A percentile compares a stretch with the other conserved stretches of the same genome.
These are phyloP conservation scores for Thereva unica DNA, from an alignment of 2,888 invertebrate species.

Conservation along the genomic window DNA sequence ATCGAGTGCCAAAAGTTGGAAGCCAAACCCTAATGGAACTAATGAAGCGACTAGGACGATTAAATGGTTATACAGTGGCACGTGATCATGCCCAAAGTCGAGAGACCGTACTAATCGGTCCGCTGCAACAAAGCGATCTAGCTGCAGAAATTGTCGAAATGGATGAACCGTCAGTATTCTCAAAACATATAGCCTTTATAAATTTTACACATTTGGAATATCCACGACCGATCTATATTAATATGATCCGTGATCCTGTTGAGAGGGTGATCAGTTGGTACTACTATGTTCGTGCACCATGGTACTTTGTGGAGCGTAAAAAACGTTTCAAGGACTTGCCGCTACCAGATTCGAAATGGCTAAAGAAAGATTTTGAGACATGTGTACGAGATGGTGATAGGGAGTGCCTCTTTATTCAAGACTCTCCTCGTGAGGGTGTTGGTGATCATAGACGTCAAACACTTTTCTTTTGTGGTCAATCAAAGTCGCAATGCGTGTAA, in stretches of 20 bases:
- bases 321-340: slow-evolving; percentile 55
- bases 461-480: slow-evolving; percentile 85
- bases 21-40: slow-evolving; percentile 88
- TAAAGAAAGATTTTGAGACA: slow-evolving; percentile 77
- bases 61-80: slow-evolving; percentile 72
- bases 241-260: slow-evolving; percentile 82
- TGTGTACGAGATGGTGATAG: slow-evolving; percentile 78
- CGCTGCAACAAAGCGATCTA: slow-evolving; percentile 73
- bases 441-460: slow-evolving; percentile 81
- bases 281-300: slow-evolving; percentile 84
- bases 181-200: slow-evolving; percentile 84
- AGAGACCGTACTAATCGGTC: slow-evolving; percentile 68
- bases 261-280: slow-evolving; percentile 88
- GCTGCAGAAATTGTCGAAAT: slow-evolving; percentile 73
- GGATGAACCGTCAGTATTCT: slow-evolving; percentile 75
- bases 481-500: slow-evolving; percentile 57
- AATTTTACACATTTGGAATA: slow-evolving; percentile 77
- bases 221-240: slow-evolving; percentile 81
- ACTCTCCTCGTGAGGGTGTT: slow-evolving; percentile 77
- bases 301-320: slow-evolving; percentile 85
- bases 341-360: slow-evolving; percentile 62
- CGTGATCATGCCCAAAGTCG: slow-evolving; percentile 75
- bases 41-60: slow-evolving; percentile 66
- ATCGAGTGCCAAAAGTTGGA: slow-evolving; percentile 87
- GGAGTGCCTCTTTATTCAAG: slow-evolving; percentile 76